These are phyloP conservation scores for Camelus bactrianus DNA, from an alignment of 2,113 vertebrate genomes.

Conservation along the genomic window DNA sequence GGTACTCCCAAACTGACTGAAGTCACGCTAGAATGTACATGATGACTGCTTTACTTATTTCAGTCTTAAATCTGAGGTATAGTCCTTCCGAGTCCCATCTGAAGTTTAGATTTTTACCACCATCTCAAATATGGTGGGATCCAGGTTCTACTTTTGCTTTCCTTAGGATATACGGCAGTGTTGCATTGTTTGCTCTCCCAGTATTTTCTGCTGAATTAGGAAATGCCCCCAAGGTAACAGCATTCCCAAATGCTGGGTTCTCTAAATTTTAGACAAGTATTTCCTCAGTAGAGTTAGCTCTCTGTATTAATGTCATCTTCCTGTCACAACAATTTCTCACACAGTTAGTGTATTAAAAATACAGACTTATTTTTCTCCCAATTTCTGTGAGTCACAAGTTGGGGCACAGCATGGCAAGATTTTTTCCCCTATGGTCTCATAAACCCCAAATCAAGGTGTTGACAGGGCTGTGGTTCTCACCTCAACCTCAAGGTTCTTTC, in stretches of 20 bases:
- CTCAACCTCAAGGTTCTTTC: not conserved
- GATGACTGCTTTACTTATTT: not conserved
- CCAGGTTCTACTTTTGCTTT: not conserved
- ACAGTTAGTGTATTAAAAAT: not conserved
- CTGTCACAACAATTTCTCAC: not conserved
- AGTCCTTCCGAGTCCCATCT: not conserved
- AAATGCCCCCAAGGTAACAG: not conserved
- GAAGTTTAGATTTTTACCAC: not conserved
- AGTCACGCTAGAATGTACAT: not conserved
- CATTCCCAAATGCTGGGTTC: not conserved
- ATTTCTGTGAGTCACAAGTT: not conserved
- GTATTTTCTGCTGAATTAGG: not conserved
- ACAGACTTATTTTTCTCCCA: not conserved
- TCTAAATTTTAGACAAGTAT: not conserved
- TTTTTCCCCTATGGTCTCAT: not conserved
- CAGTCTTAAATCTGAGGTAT: not conserved
- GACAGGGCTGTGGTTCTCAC: not conserved
- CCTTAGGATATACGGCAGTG: not conserved
- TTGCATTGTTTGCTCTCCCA: no score
- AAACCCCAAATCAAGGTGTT: not conserved
- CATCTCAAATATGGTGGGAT: not conserved
- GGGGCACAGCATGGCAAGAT: not conserved
- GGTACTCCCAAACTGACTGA: not conserved
- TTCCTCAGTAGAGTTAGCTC: not conserved
- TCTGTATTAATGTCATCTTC: not conserved